Evolutionary conservation across 2,797 vertebrate genomes (phyloP), one percentile per base, ranked within the genome.

Genomic region (Lutjanus campechanus): DNA sequence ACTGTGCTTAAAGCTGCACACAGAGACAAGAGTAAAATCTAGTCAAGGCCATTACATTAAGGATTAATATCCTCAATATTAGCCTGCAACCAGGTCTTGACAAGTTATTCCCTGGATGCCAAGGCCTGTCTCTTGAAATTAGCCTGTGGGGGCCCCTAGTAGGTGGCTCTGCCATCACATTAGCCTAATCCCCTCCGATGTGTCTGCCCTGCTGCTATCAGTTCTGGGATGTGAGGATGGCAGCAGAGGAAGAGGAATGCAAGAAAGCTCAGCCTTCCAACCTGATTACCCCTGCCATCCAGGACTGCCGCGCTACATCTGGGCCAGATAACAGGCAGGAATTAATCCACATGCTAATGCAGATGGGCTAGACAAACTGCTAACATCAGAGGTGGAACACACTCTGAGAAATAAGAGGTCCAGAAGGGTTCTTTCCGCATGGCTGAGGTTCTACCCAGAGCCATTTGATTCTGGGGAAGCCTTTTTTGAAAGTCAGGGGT

Each of bases 101-200:
- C 92, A 92, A 90, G 79, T 90, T 89, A 87, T 86, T 91, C 90
- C 91, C 90, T 63, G 76, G 88, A 86, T 93, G 85, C 78, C 88
- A 86, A 81, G 84, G 76, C 85, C 89, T 85, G 91, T 92, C 91
- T 91, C 87, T 75, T 83, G 89, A 93, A 91, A 88, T 81, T 90
- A 91, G 87, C 88, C 83, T 71, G 86, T 88, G 79, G 91, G 82
- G 73, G 82, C 80, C 85, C 85, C 68, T 77, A 79, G 86, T 92
- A 93, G 94, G 91, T 94, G 94, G 91, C 90, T 94, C 92, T 85
- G 88, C 85, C 89, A 92, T 95, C 94, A 93, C 92, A 95, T 94
- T 92, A 95, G 92, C 91, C 84, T 96, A 96, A 96, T 95, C 95
- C 93, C 76, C 84, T 92, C 88, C 82, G 80, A 93, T 91, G 92